These are phyloP conservation scores for Coturnix japonica DNA, from an alignment of 2,113 vertebrate genomes.

Conservation along the genomic window DNA sequence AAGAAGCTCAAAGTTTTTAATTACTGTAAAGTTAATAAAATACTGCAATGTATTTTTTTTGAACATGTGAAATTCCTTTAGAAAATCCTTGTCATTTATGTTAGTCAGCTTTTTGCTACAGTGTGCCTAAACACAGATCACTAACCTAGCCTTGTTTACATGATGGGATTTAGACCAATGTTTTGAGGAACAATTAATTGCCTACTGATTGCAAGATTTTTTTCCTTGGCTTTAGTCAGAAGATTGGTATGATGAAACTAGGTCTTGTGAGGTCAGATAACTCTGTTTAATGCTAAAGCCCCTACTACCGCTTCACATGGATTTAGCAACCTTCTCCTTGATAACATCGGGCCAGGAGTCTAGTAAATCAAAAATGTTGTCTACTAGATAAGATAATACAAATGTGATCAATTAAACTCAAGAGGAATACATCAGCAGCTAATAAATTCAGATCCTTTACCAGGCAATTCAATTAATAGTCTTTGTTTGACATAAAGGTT, in stretches of 20 bases:
- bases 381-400: constrained; percentile 79
- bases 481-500: neutral
- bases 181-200: constrained; percentile 70
- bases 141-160: constrained; percentile 71
- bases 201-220: constrained; percentile 45
- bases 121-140: constrained; percentile 19
- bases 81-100: constrained; percentile 64
- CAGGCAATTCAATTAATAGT: neutral
- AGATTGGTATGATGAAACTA: constrained; percentile 50
- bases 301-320: constrained; percentile 48
- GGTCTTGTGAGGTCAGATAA: constrained; percentile 59
- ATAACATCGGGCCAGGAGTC: constrained; percentile 78
- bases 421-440: constrained; percentile 70
- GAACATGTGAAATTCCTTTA: constrained; percentile 34
- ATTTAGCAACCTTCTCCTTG: constrained; percentile 75
- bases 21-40: neutral
- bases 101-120: constrained; percentile 42
- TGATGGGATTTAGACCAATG: constrained; percentile 59
- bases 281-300: constrained; percentile 76
- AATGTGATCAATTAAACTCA: constrained; percentile 73
- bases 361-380: constrained; percentile 79
- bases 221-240: constrained; percentile 7
- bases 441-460: constrained; percentile 64
- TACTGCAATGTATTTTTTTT: constrained; percentile 3
- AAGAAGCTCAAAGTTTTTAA: constrained; percentile 3